phyloP scores from a whole-genome alignment of 2,113 vertebrate genomes.

The Callithrix jacchus region DNA sequence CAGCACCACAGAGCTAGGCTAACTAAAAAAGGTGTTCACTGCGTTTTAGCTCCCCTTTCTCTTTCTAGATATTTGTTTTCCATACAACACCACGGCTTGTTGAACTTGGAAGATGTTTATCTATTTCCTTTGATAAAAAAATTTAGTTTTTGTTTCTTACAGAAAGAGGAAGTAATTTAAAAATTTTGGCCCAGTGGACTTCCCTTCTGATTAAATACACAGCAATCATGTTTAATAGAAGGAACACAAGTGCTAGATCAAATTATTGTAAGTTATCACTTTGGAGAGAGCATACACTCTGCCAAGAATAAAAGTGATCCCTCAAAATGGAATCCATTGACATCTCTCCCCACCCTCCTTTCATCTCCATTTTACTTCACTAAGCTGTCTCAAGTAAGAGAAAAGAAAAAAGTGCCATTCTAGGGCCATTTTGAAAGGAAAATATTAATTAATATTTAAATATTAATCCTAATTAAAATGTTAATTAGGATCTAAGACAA shows the following conservation, averaged over 20 bases:
- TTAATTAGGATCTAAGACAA: slow-evolving; percentile 1
- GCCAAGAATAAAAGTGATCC: neutral
- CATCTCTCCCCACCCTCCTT: neutral
- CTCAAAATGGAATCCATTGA: neutral
- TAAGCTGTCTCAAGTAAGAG: neutral
- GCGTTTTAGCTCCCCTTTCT: neutral
- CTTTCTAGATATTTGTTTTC: neutral
- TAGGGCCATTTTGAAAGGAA: slow-evolving; percentile 24
- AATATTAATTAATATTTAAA: neutral
- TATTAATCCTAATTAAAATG: neutral
- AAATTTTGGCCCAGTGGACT: slow-evolving; percentile 64
- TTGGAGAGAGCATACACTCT: neutral
- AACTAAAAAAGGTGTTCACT: neutral
- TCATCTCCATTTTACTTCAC: neutral
- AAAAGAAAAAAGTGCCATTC: neutral
- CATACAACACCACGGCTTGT: neutral
- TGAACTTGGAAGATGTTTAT: slow-evolving; percentile 67
- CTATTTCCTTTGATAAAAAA: slow-evolving; percentile 58
- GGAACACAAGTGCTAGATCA: slow-evolving; percentile 19
- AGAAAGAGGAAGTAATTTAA: slow-evolving; percentile 72
- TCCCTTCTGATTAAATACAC: slow-evolving; percentile 65
- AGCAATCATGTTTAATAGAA: slow-evolving; percentile 17
- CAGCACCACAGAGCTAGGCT: neutral
- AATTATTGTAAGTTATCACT: neutral
- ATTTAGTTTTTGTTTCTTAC: slow-evolving; percentile 63